Conservation (phyloP, 2,888 invertebrate species). For the Pilophorus perplexus region DNA sequence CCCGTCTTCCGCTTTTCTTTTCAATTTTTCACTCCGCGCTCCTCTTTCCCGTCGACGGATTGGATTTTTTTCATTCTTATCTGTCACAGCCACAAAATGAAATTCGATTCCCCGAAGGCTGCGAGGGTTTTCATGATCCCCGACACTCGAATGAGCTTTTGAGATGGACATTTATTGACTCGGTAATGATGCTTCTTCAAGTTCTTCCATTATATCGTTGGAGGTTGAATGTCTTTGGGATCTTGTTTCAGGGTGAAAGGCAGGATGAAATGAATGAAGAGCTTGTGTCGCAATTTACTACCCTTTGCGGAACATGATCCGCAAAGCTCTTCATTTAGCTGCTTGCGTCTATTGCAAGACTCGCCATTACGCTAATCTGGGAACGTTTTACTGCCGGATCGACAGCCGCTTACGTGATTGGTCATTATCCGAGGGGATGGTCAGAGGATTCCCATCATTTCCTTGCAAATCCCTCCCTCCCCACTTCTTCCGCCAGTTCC, state of each 20-base stretch:
- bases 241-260: too few relatives aligned
- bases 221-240: too few relatives aligned
- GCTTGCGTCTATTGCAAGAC: too few relatives aligned
- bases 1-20: not conserved
- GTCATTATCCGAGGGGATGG: conserved; percentile 2
- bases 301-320: too few relatives aligned
- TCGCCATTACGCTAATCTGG: conserved; percentile 11
- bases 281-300: too few relatives aligned
- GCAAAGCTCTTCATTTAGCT: too few relatives aligned
- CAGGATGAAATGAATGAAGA: too few relatives aligned
- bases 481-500: not conserved
- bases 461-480: not conserved
- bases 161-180: too few relatives aligned
- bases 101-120: not conserved
- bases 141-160: too few relatives aligned
- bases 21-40: not conserved
- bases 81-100: not conserved
- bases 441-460: not conserved
- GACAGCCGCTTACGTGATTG: conserved; percentile 8
- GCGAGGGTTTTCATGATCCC: too few relatives aligned
- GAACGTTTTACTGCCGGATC: not conserved
- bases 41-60: not conserved
- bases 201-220: too few relatives aligned
- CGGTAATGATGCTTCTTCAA: too few relatives aligned
- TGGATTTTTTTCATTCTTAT: not conserved